Conservation (phyloP, 2,797 vertebrate genomes). For the Pseudopleuronectes americanus region DNA sequence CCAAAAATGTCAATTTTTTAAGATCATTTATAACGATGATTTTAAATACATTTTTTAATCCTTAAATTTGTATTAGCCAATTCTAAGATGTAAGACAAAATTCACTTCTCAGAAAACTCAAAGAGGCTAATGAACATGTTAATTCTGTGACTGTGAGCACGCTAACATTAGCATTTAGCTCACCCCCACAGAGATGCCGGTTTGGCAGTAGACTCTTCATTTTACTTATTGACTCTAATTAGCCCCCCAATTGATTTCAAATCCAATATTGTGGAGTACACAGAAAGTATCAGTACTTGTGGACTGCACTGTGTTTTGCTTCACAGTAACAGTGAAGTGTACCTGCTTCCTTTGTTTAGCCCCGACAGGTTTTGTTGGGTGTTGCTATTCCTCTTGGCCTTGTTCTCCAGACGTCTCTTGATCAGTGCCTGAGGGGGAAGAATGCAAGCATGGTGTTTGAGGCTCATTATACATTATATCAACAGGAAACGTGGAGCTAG, state of each 20-base stretch:
- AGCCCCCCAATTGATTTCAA: neutral
- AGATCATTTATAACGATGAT: too few relatives aligned
- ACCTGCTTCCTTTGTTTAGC: conserved; percentile 74
- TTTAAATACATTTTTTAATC: too few relatives aligned
- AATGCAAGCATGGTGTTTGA: neutral
- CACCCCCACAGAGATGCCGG: neutral
- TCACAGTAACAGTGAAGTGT: neutral
- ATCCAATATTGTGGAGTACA: neutral
- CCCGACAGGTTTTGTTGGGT: conserved; percentile 67
- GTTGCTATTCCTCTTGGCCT: conserved; percentile 75
- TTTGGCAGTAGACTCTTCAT: too few relatives aligned
- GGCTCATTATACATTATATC: conserved; percentile 7
- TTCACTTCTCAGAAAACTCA: too few relatives aligned
- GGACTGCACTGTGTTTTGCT: neutral
- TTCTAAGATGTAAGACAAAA: too few relatives aligned
- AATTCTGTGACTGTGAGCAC: neutral
- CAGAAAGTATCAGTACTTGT: neutral
- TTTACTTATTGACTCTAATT: too few relatives aligned
- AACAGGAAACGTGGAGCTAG: conserved; percentile 46
- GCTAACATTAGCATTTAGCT: neutral
- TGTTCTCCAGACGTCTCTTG: conserved; percentile 77
- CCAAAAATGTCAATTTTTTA: too few relatives aligned
- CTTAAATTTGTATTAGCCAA: too few relatives aligned
- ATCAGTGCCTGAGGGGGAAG: conserved; percentile 75
- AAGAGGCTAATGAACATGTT: neutral